These are phyloP conservation scores for Drosophila cardini DNA, from an alignment of 1,140 invertebrate species.

Conservation along the genomic window DNA sequence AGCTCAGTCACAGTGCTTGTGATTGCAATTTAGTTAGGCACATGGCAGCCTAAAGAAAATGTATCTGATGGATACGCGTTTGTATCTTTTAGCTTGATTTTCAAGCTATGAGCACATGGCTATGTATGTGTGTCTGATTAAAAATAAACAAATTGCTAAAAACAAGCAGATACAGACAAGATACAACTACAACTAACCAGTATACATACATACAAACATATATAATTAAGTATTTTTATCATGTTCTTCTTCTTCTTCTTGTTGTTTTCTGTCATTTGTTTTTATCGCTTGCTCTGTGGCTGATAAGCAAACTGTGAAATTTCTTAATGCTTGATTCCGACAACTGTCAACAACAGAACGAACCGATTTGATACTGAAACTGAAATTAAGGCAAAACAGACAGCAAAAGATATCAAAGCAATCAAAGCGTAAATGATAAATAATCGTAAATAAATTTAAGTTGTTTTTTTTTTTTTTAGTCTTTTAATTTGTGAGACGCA, in stretches of 20 bases:
- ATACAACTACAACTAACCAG: too few relatives aligned
- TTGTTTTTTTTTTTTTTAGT: conserved; percentile 45
- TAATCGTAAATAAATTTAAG: conserved; percentile 65
- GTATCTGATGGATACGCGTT: conserved; percentile 39
- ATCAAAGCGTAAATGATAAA: conserved; percentile 80
- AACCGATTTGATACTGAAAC: conserved; percentile 11
- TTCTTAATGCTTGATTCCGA: conserved; percentile 52
- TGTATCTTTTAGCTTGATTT: conserved; percentile 6
- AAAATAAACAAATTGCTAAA: conserved; percentile 17
- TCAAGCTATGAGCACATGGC: neutral
- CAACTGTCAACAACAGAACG: conserved; percentile 52
- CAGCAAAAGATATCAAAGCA: conserved; percentile 57
- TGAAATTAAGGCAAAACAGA: conserved; percentile 3
- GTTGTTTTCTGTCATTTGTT: conserved; percentile 10
- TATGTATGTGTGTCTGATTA: conserved; percentile 16
- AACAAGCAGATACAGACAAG: neutral
- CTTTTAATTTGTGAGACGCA: conserved; percentile 59
- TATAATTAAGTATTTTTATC: conserved; percentile 13
- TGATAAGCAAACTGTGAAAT: conserved; percentile 63
- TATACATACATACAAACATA: too few relatives aligned
- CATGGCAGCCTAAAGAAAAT: conserved; percentile 36
- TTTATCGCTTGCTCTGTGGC: conserved; percentile 46
- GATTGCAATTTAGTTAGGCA: conserved; percentile 33
- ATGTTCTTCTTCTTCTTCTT: too few relatives aligned
- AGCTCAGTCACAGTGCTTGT: neutral